Percentiles rank a stretch among this genome's conserved stretches.
These are phyloP conservation scores for Crocuta crocuta DNA, from an alignment of 2,113 vertebrate genomes.

Conservation along the genomic window DNA sequence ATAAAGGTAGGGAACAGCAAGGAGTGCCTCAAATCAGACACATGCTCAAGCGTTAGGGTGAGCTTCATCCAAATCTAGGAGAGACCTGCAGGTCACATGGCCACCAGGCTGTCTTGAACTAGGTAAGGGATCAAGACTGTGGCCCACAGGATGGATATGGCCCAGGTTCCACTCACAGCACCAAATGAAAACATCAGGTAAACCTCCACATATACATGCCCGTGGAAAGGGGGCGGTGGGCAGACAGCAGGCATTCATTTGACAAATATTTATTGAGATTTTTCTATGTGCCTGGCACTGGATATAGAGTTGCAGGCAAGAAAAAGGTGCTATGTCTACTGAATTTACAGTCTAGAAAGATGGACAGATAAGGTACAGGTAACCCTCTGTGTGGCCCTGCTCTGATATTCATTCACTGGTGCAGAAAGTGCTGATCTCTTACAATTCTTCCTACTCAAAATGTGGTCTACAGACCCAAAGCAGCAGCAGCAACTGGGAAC, in stretches of 20 bases:
- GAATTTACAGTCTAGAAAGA: background rate
- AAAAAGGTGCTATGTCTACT: background rate
- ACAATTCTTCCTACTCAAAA: background rate
- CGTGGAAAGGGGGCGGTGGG: background rate
- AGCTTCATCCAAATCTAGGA: background rate
- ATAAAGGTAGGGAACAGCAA: background rate
- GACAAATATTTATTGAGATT: background rate
- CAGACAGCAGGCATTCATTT: background rate
- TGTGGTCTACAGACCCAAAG: background rate
- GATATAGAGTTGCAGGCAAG: background rate
- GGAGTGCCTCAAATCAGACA: background rate
- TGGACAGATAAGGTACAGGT: background rate
- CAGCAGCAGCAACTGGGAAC: background rate
- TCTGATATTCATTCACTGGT: background rate
- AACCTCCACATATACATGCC: background rate
- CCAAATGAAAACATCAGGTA: background rate
- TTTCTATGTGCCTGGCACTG: background rate
- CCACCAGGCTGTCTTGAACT: background rate
- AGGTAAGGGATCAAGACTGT: background rate
- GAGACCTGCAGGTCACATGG: background rate
- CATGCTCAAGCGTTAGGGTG: background rate
- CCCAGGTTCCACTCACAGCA: background rate
- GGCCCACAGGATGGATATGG: background rate
- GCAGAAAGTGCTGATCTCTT: background rate
- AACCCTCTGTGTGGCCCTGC: background rate